phyloP scores from a whole-genome alignment of 2,888 invertebrate species.

The Danaus chrysippus region DNA sequence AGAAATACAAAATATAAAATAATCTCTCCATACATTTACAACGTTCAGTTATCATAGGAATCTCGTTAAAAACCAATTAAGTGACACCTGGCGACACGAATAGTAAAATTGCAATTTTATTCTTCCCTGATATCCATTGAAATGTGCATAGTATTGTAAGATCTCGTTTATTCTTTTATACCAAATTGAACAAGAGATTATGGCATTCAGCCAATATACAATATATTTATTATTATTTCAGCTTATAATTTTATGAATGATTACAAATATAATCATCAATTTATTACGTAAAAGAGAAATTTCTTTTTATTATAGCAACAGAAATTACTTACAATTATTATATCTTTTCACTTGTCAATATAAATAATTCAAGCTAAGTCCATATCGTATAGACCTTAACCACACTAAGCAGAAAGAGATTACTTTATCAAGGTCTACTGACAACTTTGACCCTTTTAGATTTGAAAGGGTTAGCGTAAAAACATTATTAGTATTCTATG shows the following conservation, averaged over 20 bases:
- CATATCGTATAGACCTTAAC: slow-evolving; percentile 27
- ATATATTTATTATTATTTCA: too few species aligned
- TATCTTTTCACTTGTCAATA: background rate
- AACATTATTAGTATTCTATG: slow-evolving; percentile 56
- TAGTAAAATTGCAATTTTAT: slow-evolving; percentile 30
- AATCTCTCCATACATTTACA: slow-evolving; percentile 10
- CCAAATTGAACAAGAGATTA: background rate
- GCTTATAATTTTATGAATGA: too few species aligned
- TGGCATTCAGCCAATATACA: too few species aligned
- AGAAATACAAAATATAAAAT: background rate
- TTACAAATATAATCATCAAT: too few species aligned
- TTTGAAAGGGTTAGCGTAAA: slow-evolving; percentile 49
- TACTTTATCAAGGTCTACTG: slow-evolving; percentile 31
- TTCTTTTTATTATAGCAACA: too few species aligned
- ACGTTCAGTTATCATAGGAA: slow-evolving; percentile 22
- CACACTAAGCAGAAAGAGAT: slow-evolving; percentile 28
- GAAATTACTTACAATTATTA: too few species aligned
- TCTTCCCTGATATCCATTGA: slow-evolving; percentile 11
- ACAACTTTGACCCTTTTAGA: slow-evolving; percentile 40
- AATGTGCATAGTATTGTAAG: slow-evolving; percentile 1
- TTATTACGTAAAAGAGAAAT: too few species aligned
- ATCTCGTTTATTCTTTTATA: slow-evolving; percentile 5
- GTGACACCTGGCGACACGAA: slow-evolving; percentile 27
- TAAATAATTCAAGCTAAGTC: background rate
- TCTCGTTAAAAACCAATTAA: slow-evolving; percentile 33